phyloP scores from a whole-genome alignment of 2,797 vertebrate species.

The Notamacropus eugenii region DNA sequence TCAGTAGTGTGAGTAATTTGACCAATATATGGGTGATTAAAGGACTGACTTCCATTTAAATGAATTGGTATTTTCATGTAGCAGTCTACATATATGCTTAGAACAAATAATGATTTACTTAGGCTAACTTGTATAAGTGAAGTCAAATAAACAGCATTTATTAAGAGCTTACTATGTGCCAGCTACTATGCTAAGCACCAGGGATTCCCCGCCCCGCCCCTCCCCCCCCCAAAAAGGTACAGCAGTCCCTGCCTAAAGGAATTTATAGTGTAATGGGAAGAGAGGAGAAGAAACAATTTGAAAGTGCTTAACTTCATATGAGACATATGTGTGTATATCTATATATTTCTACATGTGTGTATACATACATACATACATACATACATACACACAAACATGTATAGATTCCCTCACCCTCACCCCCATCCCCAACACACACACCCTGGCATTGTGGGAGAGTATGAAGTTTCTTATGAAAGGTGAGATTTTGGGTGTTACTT shows the following conservation, averaged over 20 bases:
- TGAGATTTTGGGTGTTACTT: background rate
- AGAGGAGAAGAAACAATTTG: background rate
- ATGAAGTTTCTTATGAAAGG: background rate
- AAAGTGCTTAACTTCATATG: background rate
- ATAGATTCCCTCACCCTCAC: background rate
- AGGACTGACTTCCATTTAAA: conserved; percentile 46
- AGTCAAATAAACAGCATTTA: background rate
- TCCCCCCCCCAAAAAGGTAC: background rate
- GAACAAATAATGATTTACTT: conserved; percentile 43
- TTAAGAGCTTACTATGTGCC: background rate
- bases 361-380: rapidly evolving
- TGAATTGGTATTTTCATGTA: conserved; percentile 4
- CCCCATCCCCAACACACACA: too few relatives aligned
- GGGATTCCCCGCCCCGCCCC: too few relatives aligned
- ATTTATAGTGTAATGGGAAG: background rate
- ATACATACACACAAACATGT: too few relatives aligned
- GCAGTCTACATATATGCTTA: conserved; percentile 8
- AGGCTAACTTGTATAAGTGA: background rate
- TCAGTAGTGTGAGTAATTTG: background rate
- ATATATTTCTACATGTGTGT: background rate
- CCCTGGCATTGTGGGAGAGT: background rate
- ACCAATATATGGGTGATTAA: conserved; percentile 16
- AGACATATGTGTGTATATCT: background rate
- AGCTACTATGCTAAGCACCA: background rate
- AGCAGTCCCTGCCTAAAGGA: background rate